Evolutionary conservation across 2,888 invertebrate species (phyloP), one percentile per base, ranked within the genome.

Genomic region (Ormyrus rosae): DNA sequence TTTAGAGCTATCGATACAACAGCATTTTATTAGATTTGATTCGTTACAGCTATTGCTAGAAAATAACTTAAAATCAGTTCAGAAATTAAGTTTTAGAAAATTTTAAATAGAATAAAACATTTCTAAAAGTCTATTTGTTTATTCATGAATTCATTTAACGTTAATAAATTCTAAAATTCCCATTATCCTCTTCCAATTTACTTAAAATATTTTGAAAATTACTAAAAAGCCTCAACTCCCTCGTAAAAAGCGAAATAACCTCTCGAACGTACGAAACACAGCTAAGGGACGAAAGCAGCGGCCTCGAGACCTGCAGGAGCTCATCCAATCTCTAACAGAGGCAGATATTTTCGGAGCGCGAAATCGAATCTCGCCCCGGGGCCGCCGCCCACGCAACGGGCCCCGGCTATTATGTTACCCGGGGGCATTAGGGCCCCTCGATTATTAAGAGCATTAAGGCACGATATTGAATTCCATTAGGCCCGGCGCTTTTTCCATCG

Each of bases 381-480:
- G 77, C 78, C 63, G 68, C 80, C 81, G 77, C 83, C 83, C 79
- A 80, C 83, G 81, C 83, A 73, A 81, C 73, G 19, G 58, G 69
- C 63, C 63, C 65, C 53, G 55, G 69, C 69, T 79, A 81, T 81
- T 81, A 81, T 78, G 75, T 81, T 81, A 75, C 81, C 56, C 69
- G 51, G 34, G 45, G 68, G 61, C 72, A 78, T 72, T 78, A 68
- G 78, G 65, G 70, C 10, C 60, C 56, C 77, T 46, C 71, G 76
- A 81, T 81, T 81, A 81, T 81, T 78, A 74, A 81, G 78, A 78
- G 78, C 46, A 83, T 83, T 83, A 81, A 81, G 78, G 71, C 70
- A 75, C 68, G 78, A 80, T 80, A 80, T 82, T 82, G 78, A 80
- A 83, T 83, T 83, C 78, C 78, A 71, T 82, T 81, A 78, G 56